Base-by-base conservation (phyloP, 2,113 vertebrate species). In the Caretta caretta region DNA sequence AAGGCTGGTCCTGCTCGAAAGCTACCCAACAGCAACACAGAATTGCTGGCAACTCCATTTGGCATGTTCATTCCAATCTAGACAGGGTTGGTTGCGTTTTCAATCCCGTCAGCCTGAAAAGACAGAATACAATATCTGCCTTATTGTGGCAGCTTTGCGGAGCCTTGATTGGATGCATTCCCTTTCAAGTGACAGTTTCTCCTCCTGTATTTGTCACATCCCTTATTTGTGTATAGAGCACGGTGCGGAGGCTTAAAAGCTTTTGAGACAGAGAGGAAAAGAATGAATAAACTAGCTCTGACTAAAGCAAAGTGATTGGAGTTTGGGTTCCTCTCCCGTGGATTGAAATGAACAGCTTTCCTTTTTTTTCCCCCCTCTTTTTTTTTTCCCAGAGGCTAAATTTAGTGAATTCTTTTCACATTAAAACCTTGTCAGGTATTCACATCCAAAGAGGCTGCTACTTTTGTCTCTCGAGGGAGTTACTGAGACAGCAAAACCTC, bases 351-450 rank as follows among this genome's bases (percentile, higher is more conserved):
- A 96, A 87, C 10, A 6, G 62, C 94, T 89, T n/a, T 85, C 3
- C 2, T 48, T 78, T 48, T 38, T 25, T 13, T 54, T 5, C n/a
- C 19, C 27, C 7, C 1, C 1, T 1, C 1, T 35, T 84, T 20
- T 80, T 22, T 1, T 20, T 59, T 94, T 84, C 82, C 65, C 90
- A 82, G 87, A 94, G 62, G 92, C 96, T 98, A 97, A 97, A 97
- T 97, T 97, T 97, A 97, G 97, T 94, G 87, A 96, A 96, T 97
- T 94, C 82, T 89, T 96, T 97, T 97, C 97, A 93, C 96, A 94
- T 96, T 97, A 97, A 97, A 97, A 96, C 97, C 94, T 96, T 97
- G 95, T 97, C 97, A 97, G 97, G 96, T 96, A 97, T 94, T 97
- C 96, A 93, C 90, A 97, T 94, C 91, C 93, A 95, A 97, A 95